These are phyloP conservation scores for Bombyx mori DNA, from an alignment of 1,140 invertebrate genomes.

Conservation along the genomic window ASM3026992v2 NC_085125.1:13388501-13389000, in stretches of 20 bases:
- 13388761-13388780: background rate
- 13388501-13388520: slow-evolving; percentile 2
- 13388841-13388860: slow-evolving; percentile 8
- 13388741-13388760: slow-evolving; percentile 1
- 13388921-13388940: slow-evolving; percentile 9
- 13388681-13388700: slow-evolving; percentile 8
- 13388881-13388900: background rate
- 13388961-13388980: slow-evolving; percentile 24
- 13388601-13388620: slow-evolving; percentile 14
- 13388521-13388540: slow-evolving; percentile 5
- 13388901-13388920: slow-evolving; percentile 10
- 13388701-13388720: slow-evolving; percentile 11
- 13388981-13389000: slow-evolving; percentile 23
- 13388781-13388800: too few species aligned
- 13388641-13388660: slow-evolving; percentile 12
- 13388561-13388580: slow-evolving; percentile 12
- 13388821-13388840: slow-evolving; percentile 4
- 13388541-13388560: slow-evolving; percentile 9
- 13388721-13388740: slow-evolving; percentile 13
- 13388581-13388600: slow-evolving; percentile 15
- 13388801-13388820: too few species aligned
- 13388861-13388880: slow-evolving; percentile 12
- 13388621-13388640: slow-evolving; percentile 19
- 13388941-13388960: slow-evolving; percentile 14
- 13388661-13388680: slow-evolving; percentile 15